These are phyloP conservation scores for Gastrophryne carolinensis DNA, from an alignment of 2,797 vertebrate species.

Conservation along the genomic window DNA sequence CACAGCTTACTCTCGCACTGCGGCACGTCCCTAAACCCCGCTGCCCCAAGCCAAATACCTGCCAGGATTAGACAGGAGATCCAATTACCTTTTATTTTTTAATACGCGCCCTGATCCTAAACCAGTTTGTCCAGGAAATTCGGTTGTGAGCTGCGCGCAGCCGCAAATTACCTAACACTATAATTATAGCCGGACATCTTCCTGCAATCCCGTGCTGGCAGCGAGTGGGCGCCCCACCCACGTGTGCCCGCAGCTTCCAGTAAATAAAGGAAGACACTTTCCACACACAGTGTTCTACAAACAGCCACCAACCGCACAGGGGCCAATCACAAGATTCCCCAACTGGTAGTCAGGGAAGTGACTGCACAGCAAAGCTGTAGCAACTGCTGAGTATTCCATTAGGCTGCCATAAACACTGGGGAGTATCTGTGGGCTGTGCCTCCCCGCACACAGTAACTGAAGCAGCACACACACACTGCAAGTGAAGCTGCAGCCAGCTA, in stretches of 20 bases:
- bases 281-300: background rate
- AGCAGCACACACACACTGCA: too few species aligned
- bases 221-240: background rate
- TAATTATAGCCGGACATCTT: background rate
- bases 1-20: too few species aligned
- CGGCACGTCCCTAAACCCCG: background rate
- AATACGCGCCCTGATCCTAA: background rate
- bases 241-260: background rate
- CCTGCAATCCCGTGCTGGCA: background rate
- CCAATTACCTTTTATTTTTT: background rate
- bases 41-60: background rate
- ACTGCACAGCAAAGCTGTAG: too few species aligned
- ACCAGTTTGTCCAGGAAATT: constrained; percentile 1
- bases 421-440: too few species aligned
- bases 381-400: background rate
- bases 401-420: background rate
- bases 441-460: too few species aligned
- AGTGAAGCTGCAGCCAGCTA: too few species aligned
- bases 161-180: constrained; percentile 39
- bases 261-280: background rate
- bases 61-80: constrained; percentile 20
- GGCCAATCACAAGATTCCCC: too few species aligned
- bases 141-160: background rate
- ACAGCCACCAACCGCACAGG: background rate
- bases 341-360: too few species aligned